These are phyloP conservation scores for Horisme vitalbata DNA, from an alignment of 2,888 invertebrate species.

Conservation along the genomic window DNA sequence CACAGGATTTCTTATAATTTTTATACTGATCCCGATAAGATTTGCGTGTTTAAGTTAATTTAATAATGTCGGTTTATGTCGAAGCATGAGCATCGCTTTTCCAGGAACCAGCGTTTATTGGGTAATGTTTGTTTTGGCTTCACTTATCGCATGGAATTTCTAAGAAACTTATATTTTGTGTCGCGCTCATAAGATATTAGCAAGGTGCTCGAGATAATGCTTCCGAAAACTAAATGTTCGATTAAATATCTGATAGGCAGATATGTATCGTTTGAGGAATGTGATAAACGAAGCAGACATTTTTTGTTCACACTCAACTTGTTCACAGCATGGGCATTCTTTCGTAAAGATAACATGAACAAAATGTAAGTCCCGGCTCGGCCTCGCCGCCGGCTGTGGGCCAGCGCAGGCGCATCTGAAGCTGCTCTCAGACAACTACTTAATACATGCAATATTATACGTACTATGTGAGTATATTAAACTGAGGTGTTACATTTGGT, in stretches of 20 bases:
- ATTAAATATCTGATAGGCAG: too few relatives aligned
- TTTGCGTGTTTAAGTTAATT: constrained; percentile 26
- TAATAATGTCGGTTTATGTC: constrained; percentile 22
- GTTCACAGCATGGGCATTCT: too few relatives aligned
- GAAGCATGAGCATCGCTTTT: constrained; percentile 9
- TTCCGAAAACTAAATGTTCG: neutral
- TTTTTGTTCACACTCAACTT: too few relatives aligned
- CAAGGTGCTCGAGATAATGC: neutral
- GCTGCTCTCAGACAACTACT: too few relatives aligned
- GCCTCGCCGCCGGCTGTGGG: constrained; percentile 51
- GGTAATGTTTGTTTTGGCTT: constrained; percentile 6
- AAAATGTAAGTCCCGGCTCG: neutral
- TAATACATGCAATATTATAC: too few relatives aligned
- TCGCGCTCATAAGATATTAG: neutral
- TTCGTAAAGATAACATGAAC: too few relatives aligned
- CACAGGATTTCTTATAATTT: constrained; percentile 20
- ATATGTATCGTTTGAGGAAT: too few relatives aligned
- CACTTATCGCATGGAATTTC: constrained; percentile 5
- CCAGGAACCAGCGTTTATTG: constrained; percentile 9
- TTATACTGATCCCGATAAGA: constrained; percentile 29
- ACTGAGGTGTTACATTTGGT: too few relatives aligned
- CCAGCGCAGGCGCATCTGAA: constrained; percentile 31
- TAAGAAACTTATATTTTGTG: neutral
- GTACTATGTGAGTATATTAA: too few relatives aligned
- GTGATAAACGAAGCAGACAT: too few relatives aligned